phyloP scores from a whole-genome alignment of 2,888 invertebrate genomes.

The Nomada lathburiana region DNA sequence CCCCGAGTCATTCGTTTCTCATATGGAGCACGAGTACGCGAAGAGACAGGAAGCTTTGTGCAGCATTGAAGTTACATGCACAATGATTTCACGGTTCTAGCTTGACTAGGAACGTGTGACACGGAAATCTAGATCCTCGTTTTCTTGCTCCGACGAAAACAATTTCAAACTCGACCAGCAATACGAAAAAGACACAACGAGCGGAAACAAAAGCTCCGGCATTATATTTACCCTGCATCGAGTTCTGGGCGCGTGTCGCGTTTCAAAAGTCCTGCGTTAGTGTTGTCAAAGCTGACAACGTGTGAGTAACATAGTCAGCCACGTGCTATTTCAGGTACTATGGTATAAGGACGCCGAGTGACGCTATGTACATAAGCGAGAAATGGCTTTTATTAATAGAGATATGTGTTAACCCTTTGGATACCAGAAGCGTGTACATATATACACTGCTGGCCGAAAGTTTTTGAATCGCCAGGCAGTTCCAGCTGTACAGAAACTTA shows the following conservation, averaged over 20 bases:
- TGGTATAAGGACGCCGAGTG: neutral
- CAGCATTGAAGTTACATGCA: neutral
- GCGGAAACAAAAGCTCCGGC: neutral
- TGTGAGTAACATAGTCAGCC: neutral
- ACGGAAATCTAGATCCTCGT: neutral
- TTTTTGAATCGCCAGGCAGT: too few relatives aligned
- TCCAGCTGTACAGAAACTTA: too few relatives aligned
- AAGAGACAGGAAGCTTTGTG: conserved; percentile 32
- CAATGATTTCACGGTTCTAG: neutral
- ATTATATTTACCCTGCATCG: conserved; percentile 15
- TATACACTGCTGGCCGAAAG: too few relatives aligned
- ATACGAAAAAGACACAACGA: neutral
- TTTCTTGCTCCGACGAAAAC: neutral
- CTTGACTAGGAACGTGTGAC: neutral
- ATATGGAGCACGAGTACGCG: neutral
- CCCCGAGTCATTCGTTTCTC: conserved; percentile 1
- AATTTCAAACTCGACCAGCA: conserved; percentile 14
- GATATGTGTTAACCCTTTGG: neutral
- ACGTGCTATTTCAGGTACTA: neutral
- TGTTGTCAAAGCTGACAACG: neutral
- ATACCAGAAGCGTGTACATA: neutral
- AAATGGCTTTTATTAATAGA: neutral
- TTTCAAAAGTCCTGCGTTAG: neutral
- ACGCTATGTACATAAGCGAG: neutral
- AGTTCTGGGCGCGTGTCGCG: neutral